Conservation (phyloP, 2,797 vertebrate genomes). For the Spondyliosoma cantharus region DNA sequence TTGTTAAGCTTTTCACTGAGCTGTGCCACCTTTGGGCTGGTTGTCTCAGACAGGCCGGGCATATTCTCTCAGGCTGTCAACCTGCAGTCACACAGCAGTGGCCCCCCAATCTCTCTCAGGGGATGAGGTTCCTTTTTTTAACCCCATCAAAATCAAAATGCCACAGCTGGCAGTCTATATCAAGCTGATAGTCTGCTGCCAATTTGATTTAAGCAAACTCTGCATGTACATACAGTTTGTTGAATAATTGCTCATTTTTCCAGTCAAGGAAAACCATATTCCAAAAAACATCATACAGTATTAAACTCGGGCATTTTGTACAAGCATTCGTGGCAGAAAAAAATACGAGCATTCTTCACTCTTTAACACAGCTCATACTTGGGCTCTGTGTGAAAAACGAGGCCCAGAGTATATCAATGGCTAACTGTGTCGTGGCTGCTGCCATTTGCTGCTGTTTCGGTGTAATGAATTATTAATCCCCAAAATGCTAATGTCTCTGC, state of each 20-base stretch:
- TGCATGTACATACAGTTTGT: background rate
- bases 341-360: constrained; percentile 1
- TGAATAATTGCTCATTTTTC: constrained; percentile 8
- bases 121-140: constrained; percentile 2
- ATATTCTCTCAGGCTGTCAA: constrained; percentile 60
- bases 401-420: constrained; percentile 49
- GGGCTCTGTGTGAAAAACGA: constrained; percentile 10
- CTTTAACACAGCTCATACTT: constrained; percentile 25
- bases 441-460: constrained; percentile 70
- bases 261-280: constrained; percentile 21
- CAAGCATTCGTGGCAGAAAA: constrained; percentile 6
- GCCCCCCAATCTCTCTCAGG: constrained; percentile 25
- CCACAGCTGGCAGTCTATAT: constrained; percentile 14
- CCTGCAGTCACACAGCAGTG: constrained; percentile 41
- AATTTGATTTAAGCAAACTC: constrained; percentile 7
- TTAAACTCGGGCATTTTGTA: too few species aligned
- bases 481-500: constrained; percentile 70
- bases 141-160: constrained; percentile 29
- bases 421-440: constrained; percentile 69
- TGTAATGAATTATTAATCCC: constrained; percentile 74
- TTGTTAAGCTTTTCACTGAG: constrained; percentile 56
- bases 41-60: constrained; percentile 26
- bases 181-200: background rate
- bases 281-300: background rate
- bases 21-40: constrained; percentile 38